Percentiles rank a stretch among this genome's conserved stretches.
phyloP scores from a whole-genome alignment of 2,797 vertebrate species.

The Helarctos malayanus region DNA sequence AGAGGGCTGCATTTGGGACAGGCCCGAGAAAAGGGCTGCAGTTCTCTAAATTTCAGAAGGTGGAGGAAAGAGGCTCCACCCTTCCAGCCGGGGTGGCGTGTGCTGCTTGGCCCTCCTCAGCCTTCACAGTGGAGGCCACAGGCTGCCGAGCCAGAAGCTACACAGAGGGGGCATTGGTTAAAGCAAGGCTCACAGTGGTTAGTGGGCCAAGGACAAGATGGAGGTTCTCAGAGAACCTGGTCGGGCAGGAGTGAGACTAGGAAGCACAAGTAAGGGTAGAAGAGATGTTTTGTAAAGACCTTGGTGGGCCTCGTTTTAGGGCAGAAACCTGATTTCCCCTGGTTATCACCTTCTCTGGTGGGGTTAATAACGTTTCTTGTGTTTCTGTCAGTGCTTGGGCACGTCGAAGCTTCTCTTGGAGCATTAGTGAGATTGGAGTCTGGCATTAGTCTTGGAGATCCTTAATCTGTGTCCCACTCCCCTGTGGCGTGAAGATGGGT shows the following conservation, averaged over 20 bases:
- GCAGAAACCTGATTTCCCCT: neutral
- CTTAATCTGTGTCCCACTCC: neutral
- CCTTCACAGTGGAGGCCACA: neutral
- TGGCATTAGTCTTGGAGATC: neutral
- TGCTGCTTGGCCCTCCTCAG: no score
- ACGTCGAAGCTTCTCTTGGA: neutral
- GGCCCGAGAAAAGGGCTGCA: neutral
- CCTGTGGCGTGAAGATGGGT: neutral
- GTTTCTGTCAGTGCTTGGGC: neutral
- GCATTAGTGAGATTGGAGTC: neutral
- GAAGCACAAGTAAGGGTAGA: neutral
- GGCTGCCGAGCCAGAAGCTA: neutral
- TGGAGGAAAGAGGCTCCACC: neutral
- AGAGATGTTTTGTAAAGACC: neutral
- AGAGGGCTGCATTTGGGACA: neutral
- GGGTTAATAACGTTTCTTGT: neutral
- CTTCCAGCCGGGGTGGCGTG: neutral
- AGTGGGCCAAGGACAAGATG: neutral
- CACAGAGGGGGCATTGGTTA: accelerated
- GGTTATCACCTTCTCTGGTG: neutral
- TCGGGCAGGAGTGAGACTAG: neutral
- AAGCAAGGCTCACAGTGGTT: neutral
- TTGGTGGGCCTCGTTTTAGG: neutral
- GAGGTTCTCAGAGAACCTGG: neutral
- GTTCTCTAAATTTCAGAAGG: neutral